Evolutionary conservation across 2,113 vertebrate genomes (phyloP).

Genomic region (mouse (Mus musculus)): DNA sequence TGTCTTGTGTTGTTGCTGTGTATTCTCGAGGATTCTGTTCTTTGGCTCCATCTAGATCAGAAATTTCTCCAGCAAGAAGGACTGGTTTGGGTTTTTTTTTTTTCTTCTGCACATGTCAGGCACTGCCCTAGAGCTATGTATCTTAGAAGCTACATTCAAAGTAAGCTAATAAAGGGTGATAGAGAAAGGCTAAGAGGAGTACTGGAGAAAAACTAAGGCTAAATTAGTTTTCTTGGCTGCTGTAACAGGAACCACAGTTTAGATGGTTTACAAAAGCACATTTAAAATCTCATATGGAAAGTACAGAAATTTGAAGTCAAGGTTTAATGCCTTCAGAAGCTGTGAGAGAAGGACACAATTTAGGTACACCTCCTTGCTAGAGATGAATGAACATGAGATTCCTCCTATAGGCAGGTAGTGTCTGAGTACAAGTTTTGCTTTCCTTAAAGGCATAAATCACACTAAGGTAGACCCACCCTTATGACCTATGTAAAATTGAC

Average conservation of each 20-base stretch:
- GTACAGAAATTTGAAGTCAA: not conserved
- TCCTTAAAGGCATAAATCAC: not conserved
- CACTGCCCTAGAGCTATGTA: rapidly evolving
- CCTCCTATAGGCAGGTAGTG: too few relatives aligned
- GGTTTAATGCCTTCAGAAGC: not conserved
- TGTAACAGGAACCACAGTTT: not conserved
- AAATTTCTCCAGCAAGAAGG: not conserved
- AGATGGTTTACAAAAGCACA: not conserved
- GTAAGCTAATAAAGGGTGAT: not conserved
- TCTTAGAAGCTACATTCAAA: not conserved
- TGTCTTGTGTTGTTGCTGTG: not conserved
- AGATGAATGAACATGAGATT: not conserved
- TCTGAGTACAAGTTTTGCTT: not conserved
- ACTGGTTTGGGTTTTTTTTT: not conserved
- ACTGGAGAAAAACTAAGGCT: not conserved
- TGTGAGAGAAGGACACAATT: not conserved
- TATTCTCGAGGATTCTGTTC: not conserved
- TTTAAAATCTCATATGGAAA: not conserved
- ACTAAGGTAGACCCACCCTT: not conserved
- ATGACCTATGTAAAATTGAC: not conserved
- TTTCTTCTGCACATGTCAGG: not conserved
- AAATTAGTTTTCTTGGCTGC: not conserved
- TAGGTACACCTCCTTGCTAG: not conserved
- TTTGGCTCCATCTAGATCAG: not conserved
- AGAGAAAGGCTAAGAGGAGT: not conserved